Evolutionary conservation across 2,888 invertebrate genomes (phyloP).

Genomic region (Alitta virens): DNA sequence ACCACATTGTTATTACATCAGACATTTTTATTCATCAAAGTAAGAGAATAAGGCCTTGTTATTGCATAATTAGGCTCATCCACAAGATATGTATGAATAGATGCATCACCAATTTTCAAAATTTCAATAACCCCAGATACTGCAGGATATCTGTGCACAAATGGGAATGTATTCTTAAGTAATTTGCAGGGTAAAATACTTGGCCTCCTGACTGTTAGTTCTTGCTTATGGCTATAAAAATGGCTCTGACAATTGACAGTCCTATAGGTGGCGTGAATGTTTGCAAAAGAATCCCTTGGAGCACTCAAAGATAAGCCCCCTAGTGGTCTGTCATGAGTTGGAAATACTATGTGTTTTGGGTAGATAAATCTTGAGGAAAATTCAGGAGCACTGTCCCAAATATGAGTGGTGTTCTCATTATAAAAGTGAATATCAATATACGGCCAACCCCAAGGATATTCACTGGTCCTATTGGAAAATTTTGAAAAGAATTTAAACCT

Average conservation of each 20-base stretch:
- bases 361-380: not conserved
- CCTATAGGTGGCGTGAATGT: not conserved
- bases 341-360: not conserved
- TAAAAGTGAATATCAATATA: not conserved
- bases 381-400: not conserved
- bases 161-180: not conserved
- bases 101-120: not conserved
- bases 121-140: not conserved
- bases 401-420: not conserved
- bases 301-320: not conserved
- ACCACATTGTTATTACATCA: no score
- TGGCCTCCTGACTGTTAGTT: not conserved
- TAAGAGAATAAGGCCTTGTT: not conserved
- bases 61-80: not conserved
- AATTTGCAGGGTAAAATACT: not conserved
- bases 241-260: not conserved
- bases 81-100: not conserved
- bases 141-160: not conserved
- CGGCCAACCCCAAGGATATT: not conserved
- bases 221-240: not conserved
- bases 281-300: not conserved
- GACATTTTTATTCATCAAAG: no score
- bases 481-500: not conserved
- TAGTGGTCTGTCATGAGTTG: not conserved
- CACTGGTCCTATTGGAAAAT: not conserved